phyloP scores from a whole-genome alignment of 1,140 invertebrate genomes.

The Aphis gossypii region DNA sequence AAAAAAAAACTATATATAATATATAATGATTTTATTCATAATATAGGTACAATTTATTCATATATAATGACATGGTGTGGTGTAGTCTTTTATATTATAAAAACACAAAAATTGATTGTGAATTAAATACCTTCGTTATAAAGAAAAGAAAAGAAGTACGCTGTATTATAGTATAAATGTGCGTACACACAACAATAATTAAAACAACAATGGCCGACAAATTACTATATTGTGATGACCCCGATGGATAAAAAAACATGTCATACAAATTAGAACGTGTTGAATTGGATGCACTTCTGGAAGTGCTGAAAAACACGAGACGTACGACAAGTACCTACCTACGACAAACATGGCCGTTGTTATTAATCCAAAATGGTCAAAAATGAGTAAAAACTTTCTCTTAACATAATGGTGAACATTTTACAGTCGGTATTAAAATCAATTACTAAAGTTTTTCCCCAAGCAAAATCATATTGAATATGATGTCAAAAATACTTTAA shows the following conservation, averaged over 20 bases:
- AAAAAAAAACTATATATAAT: neutral
- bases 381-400: neutral
- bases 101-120: neutral
- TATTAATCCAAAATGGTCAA: neutral
- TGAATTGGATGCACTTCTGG: slow-evolving; percentile 11
- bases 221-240: slow-evolving; percentile 25
- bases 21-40: neutral
- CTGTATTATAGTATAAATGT: slow-evolving; percentile 2
- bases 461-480: neutral
- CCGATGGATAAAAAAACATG: neutral
- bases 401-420: neutral
- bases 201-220: slow-evolving; percentile 33
- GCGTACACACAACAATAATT: neutral
- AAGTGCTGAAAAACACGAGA: neutral
- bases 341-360: neutral
- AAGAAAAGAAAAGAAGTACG: neutral
- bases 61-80: neutral
- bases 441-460: neutral
- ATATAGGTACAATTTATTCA: neutral
- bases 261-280: slow-evolving; percentile 24
- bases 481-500: neutral
- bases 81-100: neutral
- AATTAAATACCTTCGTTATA: neutral
- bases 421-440: neutral
- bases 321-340: neutral